Evolutionary conservation across 2,113 vertebrate species (phyloP).

Genomic region (Calidris pugnax): DNA sequence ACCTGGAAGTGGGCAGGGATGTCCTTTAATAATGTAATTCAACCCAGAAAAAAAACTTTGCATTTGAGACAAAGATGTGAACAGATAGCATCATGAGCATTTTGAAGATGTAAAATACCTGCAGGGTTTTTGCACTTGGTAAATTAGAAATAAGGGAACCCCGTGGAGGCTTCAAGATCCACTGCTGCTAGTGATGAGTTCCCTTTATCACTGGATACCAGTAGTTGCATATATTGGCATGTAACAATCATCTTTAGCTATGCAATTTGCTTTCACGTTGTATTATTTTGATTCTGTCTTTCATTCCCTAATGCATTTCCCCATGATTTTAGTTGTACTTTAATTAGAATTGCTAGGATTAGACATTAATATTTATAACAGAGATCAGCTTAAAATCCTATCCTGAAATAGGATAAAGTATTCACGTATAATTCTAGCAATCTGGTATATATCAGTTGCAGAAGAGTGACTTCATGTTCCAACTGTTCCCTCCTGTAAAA

Average conservation of each 20-base stretch:
- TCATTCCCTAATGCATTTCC: background rate
- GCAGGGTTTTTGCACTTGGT: background rate
- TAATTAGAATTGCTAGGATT: slow-evolving; percentile 21
- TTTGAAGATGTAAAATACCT: background rate
- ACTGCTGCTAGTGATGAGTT: background rate
- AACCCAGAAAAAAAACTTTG: background rate
- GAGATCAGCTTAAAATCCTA: background rate
- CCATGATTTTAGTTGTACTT: background rate
- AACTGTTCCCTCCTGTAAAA: background rate
- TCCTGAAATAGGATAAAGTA: background rate
- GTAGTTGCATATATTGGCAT: background rate
- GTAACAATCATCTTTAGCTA: background rate
- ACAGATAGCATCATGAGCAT: background rate
- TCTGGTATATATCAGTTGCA: background rate
- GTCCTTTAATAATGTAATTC: background rate
- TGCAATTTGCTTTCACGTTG: background rate
- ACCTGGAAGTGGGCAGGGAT: background rate
- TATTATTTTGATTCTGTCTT: background rate
- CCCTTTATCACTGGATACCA: background rate
- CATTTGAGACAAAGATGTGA: background rate
- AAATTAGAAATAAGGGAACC: background rate
- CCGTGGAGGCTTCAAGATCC: background rate
- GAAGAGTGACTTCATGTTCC: background rate
- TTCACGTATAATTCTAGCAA: background rate
- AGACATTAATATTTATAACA: background rate